Evolutionary conservation across 2,113 vertebrate species (phyloP), one percentile per base, ranked within the genome.

Genomic region (Chionis minor): DNA sequence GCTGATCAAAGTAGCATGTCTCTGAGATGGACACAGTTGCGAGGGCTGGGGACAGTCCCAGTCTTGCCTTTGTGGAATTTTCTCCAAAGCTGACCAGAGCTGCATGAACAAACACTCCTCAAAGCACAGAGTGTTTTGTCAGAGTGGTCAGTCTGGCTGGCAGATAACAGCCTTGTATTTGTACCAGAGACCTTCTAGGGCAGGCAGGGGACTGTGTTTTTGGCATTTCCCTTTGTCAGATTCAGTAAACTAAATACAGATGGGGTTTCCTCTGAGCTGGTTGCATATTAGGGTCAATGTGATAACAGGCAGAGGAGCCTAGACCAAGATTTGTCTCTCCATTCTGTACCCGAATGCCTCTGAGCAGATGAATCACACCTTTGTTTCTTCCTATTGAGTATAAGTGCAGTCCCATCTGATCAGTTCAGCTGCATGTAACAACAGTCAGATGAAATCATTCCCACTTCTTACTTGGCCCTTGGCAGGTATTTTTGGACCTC

Each of bases 81-180:
- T 35, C 66, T 93, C 35, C 55, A 65, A 59, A 81, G 54, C 26
- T 80, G 32, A 54, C 24, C 49, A 69, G 47, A 75, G 14, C 24
- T 81, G 42, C 27, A 33, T 51, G 27, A 59, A 47, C 12, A 65
- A 71, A 44, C 26, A 9, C 24, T 23, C 28, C 26, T 16, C 45
- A 62, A 58, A 88, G 44, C 24, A 70, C 0, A 2, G 63, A 69
- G n/a, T 54, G 38, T 38, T 38, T 38, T 38, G 38, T 38, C 0
- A 2, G 63, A 69, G n/a, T 54, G 32, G 61, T 66, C 82, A 30
- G 14, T 21, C 23, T 90, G 38, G 4, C 18, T 77, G 70, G 30
- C 30, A 66, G 42, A 4, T 33, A 67, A 14, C 27, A 82, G 8
- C 21, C 30, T 71, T 16, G 2, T 71, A 7, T 38, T 87, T 54